phyloP scores from a whole-genome alignment of 2,113 vertebrate species.

The Rhineura floridana region DNA sequence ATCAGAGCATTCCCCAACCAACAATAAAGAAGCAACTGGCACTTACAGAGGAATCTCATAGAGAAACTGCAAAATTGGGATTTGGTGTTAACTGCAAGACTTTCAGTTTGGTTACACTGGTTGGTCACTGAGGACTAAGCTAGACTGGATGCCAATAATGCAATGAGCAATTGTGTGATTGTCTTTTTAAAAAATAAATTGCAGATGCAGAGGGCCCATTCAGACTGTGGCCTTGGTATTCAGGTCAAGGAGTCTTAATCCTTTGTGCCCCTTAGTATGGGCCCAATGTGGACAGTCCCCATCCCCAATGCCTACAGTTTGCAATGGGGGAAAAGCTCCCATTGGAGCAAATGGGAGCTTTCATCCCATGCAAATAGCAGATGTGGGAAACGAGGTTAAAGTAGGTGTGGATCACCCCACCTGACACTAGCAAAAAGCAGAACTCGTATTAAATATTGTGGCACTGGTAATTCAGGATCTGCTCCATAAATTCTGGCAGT shows the following conservation, averaged over 20 bases:
- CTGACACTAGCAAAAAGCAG: not conserved
- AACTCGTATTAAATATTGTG: not conserved
- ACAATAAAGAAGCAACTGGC: conserved; percentile 37
- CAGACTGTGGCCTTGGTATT: not conserved
- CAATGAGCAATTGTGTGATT: not conserved
- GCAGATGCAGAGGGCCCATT: not conserved
- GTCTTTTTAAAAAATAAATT: not conserved
- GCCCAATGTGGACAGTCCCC: no score
- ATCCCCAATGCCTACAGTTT: not conserved
- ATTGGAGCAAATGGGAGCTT: not conserved
- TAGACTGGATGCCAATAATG: not conserved
- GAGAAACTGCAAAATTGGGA: not conserved
- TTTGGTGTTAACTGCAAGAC: not conserved
- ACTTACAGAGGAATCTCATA: conserved; percentile 6
- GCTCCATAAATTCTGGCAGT: not conserved
- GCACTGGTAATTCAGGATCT: not conserved
- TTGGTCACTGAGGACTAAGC: not conserved
- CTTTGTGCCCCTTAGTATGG: no score
- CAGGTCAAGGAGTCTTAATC: no score
- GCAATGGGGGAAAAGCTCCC: not conserved
- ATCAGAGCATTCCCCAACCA: conserved; percentile 53
- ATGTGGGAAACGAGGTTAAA: not conserved
- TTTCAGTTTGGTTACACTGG: not conserved
- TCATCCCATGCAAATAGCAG: not conserved
- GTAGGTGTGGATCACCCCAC: not conserved